Percentiles rank a stretch among this genome's conserved stretches.
phyloP scores from a whole-genome alignment of 2,113 vertebrate species.

The Isurus oxyrinchus region DNA sequence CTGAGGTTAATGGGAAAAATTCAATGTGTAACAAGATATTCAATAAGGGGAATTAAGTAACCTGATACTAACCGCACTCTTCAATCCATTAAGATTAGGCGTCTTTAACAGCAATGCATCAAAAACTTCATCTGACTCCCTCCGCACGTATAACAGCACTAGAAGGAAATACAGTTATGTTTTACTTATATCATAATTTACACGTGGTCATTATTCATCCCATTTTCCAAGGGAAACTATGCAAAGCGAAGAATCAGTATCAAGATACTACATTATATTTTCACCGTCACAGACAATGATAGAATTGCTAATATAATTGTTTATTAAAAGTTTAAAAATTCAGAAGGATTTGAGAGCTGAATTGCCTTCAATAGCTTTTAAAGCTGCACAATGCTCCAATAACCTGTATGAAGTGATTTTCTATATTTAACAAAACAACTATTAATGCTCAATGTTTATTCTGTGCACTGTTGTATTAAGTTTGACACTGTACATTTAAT shows the following conservation, averaged over 20 bases:
- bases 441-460: not conserved
- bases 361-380: not conserved
- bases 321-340: conserved; percentile 40
- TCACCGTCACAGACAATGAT: not conserved
- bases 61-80: conserved; percentile 75
- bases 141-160: conserved; percentile 88
- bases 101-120: conserved; percentile 93
- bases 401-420: not conserved
- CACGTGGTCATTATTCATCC: not conserved
- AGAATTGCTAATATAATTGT: not conserved
- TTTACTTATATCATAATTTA: not conserved
- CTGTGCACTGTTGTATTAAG: not conserved
- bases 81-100: conserved; percentile 79
- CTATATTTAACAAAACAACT: not conserved
- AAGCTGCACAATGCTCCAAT: not conserved
- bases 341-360: conserved; percentile 38
- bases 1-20: too few species aligned
- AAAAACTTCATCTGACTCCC: conserved; percentile 81
- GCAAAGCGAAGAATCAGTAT: not conserved
- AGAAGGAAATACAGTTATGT: conserved; percentile 38
- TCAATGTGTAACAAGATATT: not conserved
- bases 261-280: not conserved
- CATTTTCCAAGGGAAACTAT: not conserved
- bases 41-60: not conserved
- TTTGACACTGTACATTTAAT: not conserved